Conservation (phyloP, 2,888 invertebrate species). For the Drosophila affinis region DNA sequence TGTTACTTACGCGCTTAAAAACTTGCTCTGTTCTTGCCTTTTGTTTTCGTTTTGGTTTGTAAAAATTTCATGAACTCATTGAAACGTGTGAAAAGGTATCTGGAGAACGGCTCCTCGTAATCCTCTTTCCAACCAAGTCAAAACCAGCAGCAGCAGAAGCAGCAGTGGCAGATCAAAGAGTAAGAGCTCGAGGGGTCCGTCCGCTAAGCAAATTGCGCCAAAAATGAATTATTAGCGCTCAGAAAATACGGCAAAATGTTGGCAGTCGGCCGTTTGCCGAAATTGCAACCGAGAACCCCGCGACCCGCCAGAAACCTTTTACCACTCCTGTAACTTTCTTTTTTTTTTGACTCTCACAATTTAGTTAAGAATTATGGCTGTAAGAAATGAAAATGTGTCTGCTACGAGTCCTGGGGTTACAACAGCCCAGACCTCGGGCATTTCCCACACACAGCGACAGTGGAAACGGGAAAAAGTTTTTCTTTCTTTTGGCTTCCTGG, state of each 20-base stretch:
- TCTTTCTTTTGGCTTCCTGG: constrained; percentile 12
- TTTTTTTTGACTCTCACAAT: constrained; percentile 34
- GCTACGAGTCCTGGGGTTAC: constrained; percentile 22
- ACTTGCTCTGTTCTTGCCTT: constrained; percentile 6
- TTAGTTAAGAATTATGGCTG: constrained; percentile 65
- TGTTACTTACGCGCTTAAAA: constrained; percentile 58
- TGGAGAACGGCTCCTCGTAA: constrained; percentile 47
- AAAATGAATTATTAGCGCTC: constrained; percentile 79
- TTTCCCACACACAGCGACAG: constrained; percentile 19
- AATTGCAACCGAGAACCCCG: constrained; percentile 54
- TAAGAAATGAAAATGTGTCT: constrained; percentile 63
- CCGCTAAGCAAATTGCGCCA: constrained; percentile 66
- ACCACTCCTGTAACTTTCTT: constrained; percentile 7
- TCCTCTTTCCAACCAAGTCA: constrained; percentile 54
- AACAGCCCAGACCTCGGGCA: constrained; percentile 33
- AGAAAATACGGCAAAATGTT: constrained; percentile 66
- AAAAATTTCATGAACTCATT: constrained; percentile 71
- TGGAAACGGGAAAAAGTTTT: constrained; percentile 23
- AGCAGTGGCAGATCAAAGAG: constrained; percentile 28
- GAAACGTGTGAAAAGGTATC: constrained; percentile 55
- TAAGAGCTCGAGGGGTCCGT: constrained; percentile 11
- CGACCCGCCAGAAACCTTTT: constrained; percentile 27
- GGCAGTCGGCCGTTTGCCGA: constrained; percentile 59
- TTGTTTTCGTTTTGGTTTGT: constrained; percentile 58
- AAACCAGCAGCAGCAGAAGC: constrained; percentile 12